Evolutionary conservation across 2,113 vertebrate species (phyloP), one percentile per base, ranked within the genome.

Genomic region (Alethe diademata): DNA sequence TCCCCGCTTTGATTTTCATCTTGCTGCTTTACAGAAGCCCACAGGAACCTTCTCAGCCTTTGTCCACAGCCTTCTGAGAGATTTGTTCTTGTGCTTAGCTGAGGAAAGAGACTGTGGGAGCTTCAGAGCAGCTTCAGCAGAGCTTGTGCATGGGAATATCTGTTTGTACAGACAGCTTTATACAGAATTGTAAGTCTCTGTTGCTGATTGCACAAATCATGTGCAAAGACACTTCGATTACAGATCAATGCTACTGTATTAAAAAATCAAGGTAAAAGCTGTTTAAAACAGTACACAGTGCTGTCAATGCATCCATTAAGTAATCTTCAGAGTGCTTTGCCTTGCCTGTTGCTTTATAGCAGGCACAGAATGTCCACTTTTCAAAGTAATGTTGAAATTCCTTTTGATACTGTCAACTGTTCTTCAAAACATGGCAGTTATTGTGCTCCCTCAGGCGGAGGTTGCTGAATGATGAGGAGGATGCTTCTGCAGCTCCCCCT

Each of bases 321-420:
- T 48, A 60, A 81, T 58, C 25, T 8, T 74, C 45, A 50, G 28
- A 60, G 20, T 2, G 3, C 22, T 92, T 78, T 94, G 38, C 43
- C 9, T 66, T 3, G 3, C 19, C 66, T 80, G 11, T 66, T 79
- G 40, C 47, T 53, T 79, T 58, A 31, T 3, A 76, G 60, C 51
- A 62, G 78, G 40, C 22, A 47, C 50, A 83, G 56, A 62, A 73
- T 11, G 11, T 36, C 38, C 78, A 43, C 54, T 88, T 96, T 73
- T 71, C 60, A 79, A 86, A 83, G 60, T 69, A 80, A 80, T 47
- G 24, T 11, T 31, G 26, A 90, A 85, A 90, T 94, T 83, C 62
- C 51, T 76, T 38, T 19, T 67, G 47, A 76, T 83, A 18, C 33
- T 58, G 28, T 54, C 81, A 66, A 8, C 45, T 73, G 0, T 70